Conservation (phyloP, 2,113 vertebrate species). For the Pseudorectes ferrugineus region DNA sequence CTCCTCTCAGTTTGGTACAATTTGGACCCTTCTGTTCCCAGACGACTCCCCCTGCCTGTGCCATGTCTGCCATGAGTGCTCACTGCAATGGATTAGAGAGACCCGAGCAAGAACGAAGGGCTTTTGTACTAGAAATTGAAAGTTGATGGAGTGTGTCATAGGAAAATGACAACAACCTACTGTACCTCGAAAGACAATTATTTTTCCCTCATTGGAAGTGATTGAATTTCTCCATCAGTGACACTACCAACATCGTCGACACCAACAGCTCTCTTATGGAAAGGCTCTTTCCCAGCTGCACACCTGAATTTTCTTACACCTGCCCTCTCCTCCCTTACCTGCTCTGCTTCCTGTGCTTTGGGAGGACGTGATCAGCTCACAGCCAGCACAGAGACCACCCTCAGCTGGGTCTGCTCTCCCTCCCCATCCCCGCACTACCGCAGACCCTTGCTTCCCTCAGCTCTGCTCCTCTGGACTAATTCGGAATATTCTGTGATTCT, state of each 20-base stretch:
- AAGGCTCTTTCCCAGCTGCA: background rate
- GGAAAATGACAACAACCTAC: slow-evolving; percentile 60
- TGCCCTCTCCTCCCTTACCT: background rate
- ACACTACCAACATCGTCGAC: background rate
- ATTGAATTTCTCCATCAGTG: slow-evolving; percentile 59
- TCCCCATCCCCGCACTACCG: fast-evolving
- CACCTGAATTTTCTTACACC: background rate
- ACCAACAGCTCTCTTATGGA: slow-evolving; percentile 8
- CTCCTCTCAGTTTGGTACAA: background rate
- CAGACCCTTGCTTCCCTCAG: background rate
- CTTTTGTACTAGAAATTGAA: slow-evolving; percentile 61
- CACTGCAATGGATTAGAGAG: background rate
- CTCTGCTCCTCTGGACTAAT: background rate
- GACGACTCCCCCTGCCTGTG: background rate
- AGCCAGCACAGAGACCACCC: background rate
- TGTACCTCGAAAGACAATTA: slow-evolving; percentile 62
- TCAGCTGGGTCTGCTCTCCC: fast-evolving
- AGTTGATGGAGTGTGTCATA: slow-evolving; percentile 63
- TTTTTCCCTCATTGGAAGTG: slow-evolving; percentile 62
- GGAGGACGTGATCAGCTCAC: background rate
- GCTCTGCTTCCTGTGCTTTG: background rate
- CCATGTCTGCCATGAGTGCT: background rate
- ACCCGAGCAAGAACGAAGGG: background rate
- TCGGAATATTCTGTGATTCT: background rate
- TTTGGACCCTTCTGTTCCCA: background rate